Conservation (phyloP, 2,888 invertebrate species). For the Gandaritis pyraliata region DNA sequence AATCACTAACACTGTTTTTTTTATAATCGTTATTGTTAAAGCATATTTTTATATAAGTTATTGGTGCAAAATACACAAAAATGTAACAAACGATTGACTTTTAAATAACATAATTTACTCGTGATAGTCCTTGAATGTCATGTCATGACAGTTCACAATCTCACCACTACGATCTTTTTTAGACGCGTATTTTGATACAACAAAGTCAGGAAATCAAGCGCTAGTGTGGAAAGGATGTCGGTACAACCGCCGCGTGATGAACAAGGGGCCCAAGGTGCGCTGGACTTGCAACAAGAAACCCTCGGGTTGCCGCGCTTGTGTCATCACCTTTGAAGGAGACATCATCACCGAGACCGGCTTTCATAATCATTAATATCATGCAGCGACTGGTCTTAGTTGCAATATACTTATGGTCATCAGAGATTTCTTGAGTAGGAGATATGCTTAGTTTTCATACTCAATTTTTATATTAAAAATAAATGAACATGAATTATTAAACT, state of each 20-base stretch:
- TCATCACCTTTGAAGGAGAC: slow-evolving; percentile 14
- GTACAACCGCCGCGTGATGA: slow-evolving; percentile 8
- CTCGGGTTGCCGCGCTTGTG: slow-evolving; percentile 16
- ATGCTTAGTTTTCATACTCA: too few relatives aligned
- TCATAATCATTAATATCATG: slow-evolving; percentile 16
- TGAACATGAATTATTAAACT: too few relatives aligned
- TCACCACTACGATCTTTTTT: neutral
- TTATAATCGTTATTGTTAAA: too few relatives aligned
- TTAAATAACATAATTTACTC: neutral
- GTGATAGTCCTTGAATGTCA: too few relatives aligned
- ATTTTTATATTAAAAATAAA: too few relatives aligned
- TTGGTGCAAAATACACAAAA: neutral
- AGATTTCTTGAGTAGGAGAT: too few relatives aligned
- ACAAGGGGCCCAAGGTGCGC: slow-evolving; percentile 11
- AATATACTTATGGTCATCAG: too few relatives aligned
- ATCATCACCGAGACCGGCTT: slow-evolving; percentile 3
- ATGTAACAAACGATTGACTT: neutral
- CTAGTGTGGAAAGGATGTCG: slow-evolving; percentile 19
- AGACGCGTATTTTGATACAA: slow-evolving; percentile 14
- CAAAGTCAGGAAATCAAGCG: slow-evolving; percentile 14
- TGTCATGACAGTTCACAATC: too few relatives aligned
- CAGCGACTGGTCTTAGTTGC: neutral
- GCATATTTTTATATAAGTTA: too few relatives aligned
- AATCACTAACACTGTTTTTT: slow-evolving; percentile 4
- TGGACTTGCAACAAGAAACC: slow-evolving; percentile 28